These are phyloP conservation scores for Aplodontia rufa DNA, from an alignment of 2,113 vertebrate species.

Conservation along the genomic window DNA sequence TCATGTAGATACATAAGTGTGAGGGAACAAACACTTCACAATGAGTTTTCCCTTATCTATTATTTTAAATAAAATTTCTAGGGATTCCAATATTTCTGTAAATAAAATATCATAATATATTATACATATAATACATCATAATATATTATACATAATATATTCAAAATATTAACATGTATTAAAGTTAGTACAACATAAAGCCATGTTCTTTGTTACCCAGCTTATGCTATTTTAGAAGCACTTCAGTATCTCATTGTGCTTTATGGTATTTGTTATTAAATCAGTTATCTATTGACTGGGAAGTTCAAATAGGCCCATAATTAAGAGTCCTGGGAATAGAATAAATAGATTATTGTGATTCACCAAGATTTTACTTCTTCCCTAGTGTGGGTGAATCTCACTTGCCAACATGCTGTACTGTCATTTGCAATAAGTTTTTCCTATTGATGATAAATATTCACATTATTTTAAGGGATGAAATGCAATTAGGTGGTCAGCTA, in stretches of 20 bases:
- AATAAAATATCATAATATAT: background rate
- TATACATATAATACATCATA: background rate
- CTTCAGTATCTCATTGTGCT: background rate
- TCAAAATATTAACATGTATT: background rate
- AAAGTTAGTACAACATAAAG: background rate
- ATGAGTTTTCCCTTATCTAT: background rate
- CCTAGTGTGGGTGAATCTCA: background rate
- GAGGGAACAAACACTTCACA: background rate
- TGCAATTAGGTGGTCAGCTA: background rate
- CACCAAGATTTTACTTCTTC: background rate
- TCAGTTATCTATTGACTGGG: slow-evolving; percentile 13
- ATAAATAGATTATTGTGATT: background rate
- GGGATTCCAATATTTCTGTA: background rate
- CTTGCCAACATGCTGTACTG: background rate
- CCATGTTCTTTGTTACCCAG: background rate
- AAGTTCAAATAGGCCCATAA: slow-evolving; percentile 8
- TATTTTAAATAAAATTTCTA: background rate
- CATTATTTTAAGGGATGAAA: slow-evolving; percentile 1
- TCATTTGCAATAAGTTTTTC: background rate
- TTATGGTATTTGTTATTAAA: slow-evolving; percentile 44
- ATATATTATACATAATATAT: background rate
- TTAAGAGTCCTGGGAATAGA: slow-evolving; percentile 13
- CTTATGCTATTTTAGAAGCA: background rate
- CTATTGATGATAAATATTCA: background rate
- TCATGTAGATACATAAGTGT: background rate